phyloP scores from a whole-genome alignment of 2,113 vertebrate species.

The Dolichallabes microphthalmus region DNA sequence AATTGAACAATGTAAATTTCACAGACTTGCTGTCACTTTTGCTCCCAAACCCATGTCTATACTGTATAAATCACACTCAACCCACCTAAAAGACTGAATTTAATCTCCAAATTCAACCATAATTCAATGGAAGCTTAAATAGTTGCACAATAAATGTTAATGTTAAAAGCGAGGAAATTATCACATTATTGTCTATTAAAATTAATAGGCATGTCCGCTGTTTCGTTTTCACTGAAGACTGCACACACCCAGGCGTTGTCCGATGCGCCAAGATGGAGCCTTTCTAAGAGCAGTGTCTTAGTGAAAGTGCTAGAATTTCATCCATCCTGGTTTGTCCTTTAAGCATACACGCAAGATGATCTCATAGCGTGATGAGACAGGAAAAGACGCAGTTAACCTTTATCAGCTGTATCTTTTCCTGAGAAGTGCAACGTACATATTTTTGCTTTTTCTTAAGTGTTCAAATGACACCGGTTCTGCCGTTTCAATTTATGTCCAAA shows the following conservation, averaged over 20 bases:
- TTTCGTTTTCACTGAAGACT: background rate
- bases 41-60: background rate
- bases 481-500: background rate
- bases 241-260: background rate
- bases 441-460: background rate
- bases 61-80: background rate
- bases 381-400: background rate
- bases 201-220: background rate
- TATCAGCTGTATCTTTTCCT: background rate
- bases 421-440: background rate
- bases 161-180: background rate
- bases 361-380: background rate
- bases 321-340: background rate
- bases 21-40: background rate
- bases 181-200: background rate
- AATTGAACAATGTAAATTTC: background rate
- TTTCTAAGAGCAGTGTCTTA: background rate
- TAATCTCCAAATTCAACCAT: background rate
- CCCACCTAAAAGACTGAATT: too few relatives aligned
- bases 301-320: background rate
- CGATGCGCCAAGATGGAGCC: slow-evolving; percentile 1
- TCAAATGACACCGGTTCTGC: background rate
- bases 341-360: background rate
- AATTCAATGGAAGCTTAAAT: background rate
- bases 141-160: background rate